Percentiles rank a stretch among this genome's conserved stretches.
These are phyloP conservation scores for Aspiorhynchus laticeps DNA, from an alignment of 2,113 vertebrate genomes.

Conservation along the genomic window DNA sequence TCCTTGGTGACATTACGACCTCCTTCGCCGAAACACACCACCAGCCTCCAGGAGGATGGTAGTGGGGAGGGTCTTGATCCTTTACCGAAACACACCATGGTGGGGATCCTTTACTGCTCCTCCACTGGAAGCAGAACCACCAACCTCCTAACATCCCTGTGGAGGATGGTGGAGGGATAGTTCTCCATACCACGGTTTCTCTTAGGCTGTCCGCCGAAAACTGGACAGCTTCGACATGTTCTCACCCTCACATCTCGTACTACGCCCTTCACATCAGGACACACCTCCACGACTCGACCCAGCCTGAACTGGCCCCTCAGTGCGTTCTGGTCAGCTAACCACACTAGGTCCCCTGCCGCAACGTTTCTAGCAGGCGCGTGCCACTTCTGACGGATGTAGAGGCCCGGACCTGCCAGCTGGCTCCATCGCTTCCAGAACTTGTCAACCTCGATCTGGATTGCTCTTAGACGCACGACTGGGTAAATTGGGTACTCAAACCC, in stretches of 20 bases:
- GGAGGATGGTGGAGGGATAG: constrained; percentile 16
- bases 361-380: constrained; percentile 34
- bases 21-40: no score
- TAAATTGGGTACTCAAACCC: constrained; percentile 18
- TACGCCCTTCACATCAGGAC: constrained; percentile 12
- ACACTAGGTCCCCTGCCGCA: no score
- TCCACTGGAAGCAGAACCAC: constrained; percentile 16
- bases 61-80: no score
- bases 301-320: constrained; percentile 31
- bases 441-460: constrained; percentile 6
- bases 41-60: no score
- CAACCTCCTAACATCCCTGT: constrained; percentile 7
- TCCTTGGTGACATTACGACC: not conserved
- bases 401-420: not conserved
- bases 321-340: constrained; percentile 8
- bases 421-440: constrained; percentile 26
- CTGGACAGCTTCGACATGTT: constrained; percentile 32
- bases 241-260: constrained; percentile 44
- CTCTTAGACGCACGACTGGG: not conserved
- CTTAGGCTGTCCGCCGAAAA: not conserved
- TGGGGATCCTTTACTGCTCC: not conserved
- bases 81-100: constrained; percentile 2
- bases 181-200: not conserved
- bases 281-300: constrained; percentile 28
- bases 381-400: constrained; percentile 8